Evolutionary conservation across 2,113 vertebrate species (phyloP), one percentile per base, ranked within the genome.

Genomic region (Leptobrachium ailaonicum): DNA sequence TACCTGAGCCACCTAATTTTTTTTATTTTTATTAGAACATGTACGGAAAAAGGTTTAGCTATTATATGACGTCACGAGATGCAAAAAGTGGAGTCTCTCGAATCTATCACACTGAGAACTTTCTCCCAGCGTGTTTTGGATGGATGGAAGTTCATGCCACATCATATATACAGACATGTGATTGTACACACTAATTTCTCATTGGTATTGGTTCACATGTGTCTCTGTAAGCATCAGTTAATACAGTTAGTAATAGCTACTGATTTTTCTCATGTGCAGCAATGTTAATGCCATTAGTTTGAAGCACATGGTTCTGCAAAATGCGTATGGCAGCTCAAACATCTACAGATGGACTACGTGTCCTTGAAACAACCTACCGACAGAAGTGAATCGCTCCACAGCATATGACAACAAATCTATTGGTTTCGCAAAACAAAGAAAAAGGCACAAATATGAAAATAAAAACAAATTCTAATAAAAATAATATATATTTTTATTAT

Each of bases 331-430:
- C 62, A 20, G 53, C 68, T 47, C n/a, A 32, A 42, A 71, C 54
- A 42, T 72, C 76, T 83, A 71, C 76, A 58, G 84, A 76, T 74
- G 81, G 77, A 82, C 82, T 82, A 73, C 68, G 80, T 82, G 77
- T 84, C 84, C 79, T 73, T 88, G 86, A 60, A 68, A 76, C 89
- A 92, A 95, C 95, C 92, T 95, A 96, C 94, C 95, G 95, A 96
- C 89, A 85, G 94, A 92, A 90, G 94, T 91, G 89, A 97, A 96
- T 91, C 83, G 75, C 91, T 95, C 94, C 94, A 91, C 92, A 84
- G 95, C 94, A 89, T 95, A 95, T 85, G 92, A 91, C 93, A 97
- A 96, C 86, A 95, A 92, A 90, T 96, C 95, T 96, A 92, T 95
- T 91, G 90, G 58, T 90, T 86, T 85, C 85, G 91, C 82, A 90